phyloP scores from a whole-genome alignment of 2,113 vertebrate species.

The Cyanoderma ruficeps region DNA sequence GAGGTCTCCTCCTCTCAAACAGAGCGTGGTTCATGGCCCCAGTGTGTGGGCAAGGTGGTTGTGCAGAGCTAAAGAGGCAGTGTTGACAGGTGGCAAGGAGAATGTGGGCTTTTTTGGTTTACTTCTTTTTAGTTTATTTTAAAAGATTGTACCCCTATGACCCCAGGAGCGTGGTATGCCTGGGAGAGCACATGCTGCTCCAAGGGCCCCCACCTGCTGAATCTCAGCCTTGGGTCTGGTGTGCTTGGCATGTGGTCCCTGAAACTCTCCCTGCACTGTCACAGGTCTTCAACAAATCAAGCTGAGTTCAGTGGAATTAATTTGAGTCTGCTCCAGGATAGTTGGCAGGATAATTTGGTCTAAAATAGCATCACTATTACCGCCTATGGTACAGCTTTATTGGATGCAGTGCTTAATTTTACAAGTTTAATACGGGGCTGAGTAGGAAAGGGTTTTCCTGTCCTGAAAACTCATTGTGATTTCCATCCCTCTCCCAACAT shows the following conservation, averaged over 20 bases:
- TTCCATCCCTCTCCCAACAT: background rate
- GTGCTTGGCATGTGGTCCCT: background rate
- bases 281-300: background rate
- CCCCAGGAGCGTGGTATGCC: background rate
- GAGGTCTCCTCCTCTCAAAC: background rate
- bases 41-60: background rate
- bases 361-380: constrained; percentile 19
- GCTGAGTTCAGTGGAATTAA: constrained; percentile 30
- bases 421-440: background rate
- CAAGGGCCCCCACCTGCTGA: background rate
- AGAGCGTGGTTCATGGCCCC: accelerated
- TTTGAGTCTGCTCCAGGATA: constrained; percentile 8
- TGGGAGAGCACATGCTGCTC: background rate
- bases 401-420: background rate
- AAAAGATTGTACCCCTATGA: accelerated
- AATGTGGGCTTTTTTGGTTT: background rate
- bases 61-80: background rate
- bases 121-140: background rate
- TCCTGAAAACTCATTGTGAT: background rate
- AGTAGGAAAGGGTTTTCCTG: background rate
- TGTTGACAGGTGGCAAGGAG: background rate
- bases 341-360: constrained; percentile 12
- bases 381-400: background rate
- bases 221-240: background rate
- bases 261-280: background rate